phyloP scores from a whole-genome alignment of 2,797 vertebrate genomes.

The Falco novaeseelandiae region DNA sequence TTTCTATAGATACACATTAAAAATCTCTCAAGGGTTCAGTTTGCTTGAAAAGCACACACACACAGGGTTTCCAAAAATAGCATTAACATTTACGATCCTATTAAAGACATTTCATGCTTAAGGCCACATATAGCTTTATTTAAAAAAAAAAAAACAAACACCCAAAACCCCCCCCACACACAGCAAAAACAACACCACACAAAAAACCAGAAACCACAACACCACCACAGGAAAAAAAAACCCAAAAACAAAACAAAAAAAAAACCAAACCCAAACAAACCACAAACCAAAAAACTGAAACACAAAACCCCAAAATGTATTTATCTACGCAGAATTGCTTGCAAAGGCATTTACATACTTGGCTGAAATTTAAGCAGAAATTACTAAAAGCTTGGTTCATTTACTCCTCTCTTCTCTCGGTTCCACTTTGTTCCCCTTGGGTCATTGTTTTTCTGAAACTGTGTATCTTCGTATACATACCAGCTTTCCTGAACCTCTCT shows the following conservation, averaged over 20 bases:
- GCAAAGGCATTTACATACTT: not conserved
- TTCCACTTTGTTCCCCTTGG: not conserved
- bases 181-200: not conserved
- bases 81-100: not conserved
- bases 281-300: not conserved
- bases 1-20: not conserved
- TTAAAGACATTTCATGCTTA: not conserved
- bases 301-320: not conserved
- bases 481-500: not conserved
- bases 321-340: not conserved
- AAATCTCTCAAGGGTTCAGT: not conserved
- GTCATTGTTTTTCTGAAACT: not conserved
- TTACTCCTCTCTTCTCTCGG: not conserved
- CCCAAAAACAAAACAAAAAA: not conserved
- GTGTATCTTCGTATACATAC: rapidly evolving
- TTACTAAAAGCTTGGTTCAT: not conserved
- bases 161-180: too few relatives aligned
- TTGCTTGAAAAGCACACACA: not conserved
- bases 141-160: not conserved
- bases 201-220: too few relatives aligned
- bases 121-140: not conserved
- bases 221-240: too few relatives aligned
- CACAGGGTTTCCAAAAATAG: not conserved
- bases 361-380: not conserved
- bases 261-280: too few relatives aligned